These are phyloP conservation scores for Noctua janthina DNA, from an alignment of 2,888 invertebrate genomes.

Conservation along the genomic window DNA sequence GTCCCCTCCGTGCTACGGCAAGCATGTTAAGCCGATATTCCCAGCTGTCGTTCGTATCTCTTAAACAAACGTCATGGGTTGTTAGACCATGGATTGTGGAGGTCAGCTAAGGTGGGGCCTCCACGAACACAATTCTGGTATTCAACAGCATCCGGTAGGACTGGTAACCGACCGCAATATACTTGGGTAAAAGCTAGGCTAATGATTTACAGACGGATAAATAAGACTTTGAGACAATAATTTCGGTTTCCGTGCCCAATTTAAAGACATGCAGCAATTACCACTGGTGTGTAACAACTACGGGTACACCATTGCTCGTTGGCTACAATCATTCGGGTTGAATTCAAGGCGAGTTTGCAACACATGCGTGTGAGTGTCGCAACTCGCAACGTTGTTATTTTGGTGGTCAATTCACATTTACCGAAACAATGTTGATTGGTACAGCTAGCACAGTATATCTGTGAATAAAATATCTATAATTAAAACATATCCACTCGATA, in stretches of 20 bases:
- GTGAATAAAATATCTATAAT: no score
- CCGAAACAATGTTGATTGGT: conserved; percentile 55
- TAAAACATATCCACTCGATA: no score
- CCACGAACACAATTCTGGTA: not conserved
- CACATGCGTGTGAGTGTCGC: conserved; percentile 65
- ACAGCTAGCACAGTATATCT: not conserved
- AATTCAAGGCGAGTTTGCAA: conserved; percentile 71
- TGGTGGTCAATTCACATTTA: conserved; percentile 61
- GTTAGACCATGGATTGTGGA: not conserved
- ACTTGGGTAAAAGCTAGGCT: not conserved
- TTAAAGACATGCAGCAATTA: conserved; percentile 23
- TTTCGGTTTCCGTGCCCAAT: conserved; percentile 8
- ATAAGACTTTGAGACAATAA: conserved; percentile 3
- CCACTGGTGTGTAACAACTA: not conserved
- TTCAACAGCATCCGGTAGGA: not conserved
- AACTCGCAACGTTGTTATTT: conserved; percentile 65
- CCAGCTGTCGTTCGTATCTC: not conserved
- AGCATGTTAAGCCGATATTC: not conserved
- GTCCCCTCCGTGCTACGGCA: not conserved
- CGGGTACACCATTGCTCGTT: conserved; percentile 37
- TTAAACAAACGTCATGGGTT: no score
- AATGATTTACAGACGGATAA: not conserved
- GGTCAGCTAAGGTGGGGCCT: not conserved
- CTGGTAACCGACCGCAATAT: not conserved
- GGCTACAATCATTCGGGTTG: conserved; percentile 55